Evolutionary conservation across 2,888 invertebrate species (phyloP).

Genomic region (Aphodius sticticus): DNA sequence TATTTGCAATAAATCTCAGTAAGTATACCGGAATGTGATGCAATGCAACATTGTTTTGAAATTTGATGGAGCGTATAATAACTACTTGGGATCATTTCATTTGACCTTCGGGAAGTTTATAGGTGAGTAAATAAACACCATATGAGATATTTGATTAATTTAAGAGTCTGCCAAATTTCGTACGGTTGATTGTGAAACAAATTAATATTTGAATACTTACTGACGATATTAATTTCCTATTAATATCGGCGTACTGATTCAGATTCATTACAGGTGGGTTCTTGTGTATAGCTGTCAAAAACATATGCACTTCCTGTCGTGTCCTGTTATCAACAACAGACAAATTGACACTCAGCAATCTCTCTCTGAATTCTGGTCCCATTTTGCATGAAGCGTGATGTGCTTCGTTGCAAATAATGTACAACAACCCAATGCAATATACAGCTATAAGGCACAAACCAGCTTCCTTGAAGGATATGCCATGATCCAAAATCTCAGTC

Average conservation of each 20-base stretch:
- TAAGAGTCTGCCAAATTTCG: too few species aligned
- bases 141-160: too few species aligned
- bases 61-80: not conserved
- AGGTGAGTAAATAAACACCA: not conserved
- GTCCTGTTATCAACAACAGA: conserved; percentile 71
- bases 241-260: conserved; percentile 77
- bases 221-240: conserved; percentile 72
- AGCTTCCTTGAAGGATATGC: conserved; percentile 75
- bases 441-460: conserved; percentile 75
- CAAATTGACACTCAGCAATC: conserved; percentile 73
- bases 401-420: conserved; percentile 78
- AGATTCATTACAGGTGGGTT: conserved; percentile 81
- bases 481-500: conserved; percentile 76
- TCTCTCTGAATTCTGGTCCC: conserved; percentile 63
- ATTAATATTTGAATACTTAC: conserved; percentile 58
- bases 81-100: not conserved
- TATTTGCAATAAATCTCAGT: not conserved
- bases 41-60: not conserved
- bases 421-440: conserved; percentile 75
- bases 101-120: not conserved
- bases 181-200: too few species aligned
- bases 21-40: not conserved
- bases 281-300: conserved; percentile 75
- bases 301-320: conserved; percentile 76
- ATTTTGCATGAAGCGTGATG: conserved; percentile 73